Conservation (phyloP, 1,140 invertebrate species). For the Drepana arcuata region DNA sequence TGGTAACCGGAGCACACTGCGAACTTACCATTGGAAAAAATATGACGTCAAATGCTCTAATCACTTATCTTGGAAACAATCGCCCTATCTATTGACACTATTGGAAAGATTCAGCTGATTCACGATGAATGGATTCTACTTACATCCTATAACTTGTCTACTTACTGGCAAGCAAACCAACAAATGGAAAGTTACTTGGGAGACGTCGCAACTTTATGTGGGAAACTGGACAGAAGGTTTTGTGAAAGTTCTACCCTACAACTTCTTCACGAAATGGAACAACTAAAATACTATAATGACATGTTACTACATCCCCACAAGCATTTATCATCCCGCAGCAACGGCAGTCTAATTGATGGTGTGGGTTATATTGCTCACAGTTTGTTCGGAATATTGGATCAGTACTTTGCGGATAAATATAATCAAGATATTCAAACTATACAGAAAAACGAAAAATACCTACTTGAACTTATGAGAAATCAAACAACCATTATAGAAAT, state of each 20-base stretch:
- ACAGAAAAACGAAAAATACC: conserved; percentile 10
- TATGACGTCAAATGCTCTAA: conserved; percentile 5
- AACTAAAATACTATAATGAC: conserved; percentile 8
- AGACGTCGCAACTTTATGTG: conserved; percentile 3
- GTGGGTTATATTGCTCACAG: conserved; percentile 7
- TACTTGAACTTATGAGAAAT: conserved; percentile 10
- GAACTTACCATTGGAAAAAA: too few species aligned
- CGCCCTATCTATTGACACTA: conserved; percentile 10
- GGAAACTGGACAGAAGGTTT: conserved; percentile 3
- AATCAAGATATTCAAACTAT: conserved; percentile 10
- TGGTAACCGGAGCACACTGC: background rate
- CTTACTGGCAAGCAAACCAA: conserved; percentile 9
- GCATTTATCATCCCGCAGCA: conserved; percentile 7
- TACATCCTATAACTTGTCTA: conserved; percentile 16
- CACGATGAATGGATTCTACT: conserved; percentile 21
- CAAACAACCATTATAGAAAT: conserved; percentile 7
- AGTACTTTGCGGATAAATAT: conserved; percentile 17
- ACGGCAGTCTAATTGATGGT: conserved; percentile 11
- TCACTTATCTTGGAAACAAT: background rate
- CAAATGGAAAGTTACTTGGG: conserved; percentile 3
- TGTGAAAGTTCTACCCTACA: conserved; percentile 8
- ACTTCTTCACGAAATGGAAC: conserved; percentile 11
- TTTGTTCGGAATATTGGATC: conserved; percentile 18
- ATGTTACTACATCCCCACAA: conserved; percentile 9
- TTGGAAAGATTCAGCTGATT: conserved; percentile 13